Base-by-base conservation (phyloP, 1,140 invertebrate species). In the Bombus ignitus region DNA sequence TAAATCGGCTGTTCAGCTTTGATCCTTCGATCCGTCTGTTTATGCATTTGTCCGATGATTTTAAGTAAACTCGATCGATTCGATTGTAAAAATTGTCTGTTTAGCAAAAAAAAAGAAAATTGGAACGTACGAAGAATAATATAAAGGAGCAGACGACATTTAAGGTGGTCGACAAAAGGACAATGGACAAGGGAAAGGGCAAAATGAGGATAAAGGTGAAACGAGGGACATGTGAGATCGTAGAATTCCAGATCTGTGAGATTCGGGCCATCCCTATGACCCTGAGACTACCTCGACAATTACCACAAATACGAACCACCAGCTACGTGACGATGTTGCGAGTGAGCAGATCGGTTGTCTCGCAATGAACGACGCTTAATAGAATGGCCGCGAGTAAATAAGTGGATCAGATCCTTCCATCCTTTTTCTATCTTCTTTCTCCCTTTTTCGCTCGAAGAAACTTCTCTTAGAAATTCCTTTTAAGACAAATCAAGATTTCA, bases 201-300 rank as follows among this genome's bases (percentile, higher is more conserved):
- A 5, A 35, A 39, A 73, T 59, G 66, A 39, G 73, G 59, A 66
- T 37, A 25, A 42, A 74, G 57, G 71, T 32, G 72, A 74, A 74
- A 53, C 44, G 42, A 37, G 68, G 32, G 68, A 25, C 37, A 42
- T 42, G 42, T 22, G 72, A 82, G 65, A 76, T 75, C 37, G 53
- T 18, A 32, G 73, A 32, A 62, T 53, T 32, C 22, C 25, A 8
- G 5, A 18, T 22, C 37, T 18, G 5, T 37, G 53, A 78, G 82
- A 78, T 78, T 71, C 74, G 28, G 57, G 47, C 47, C 57, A 22
- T 10, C 65, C 62, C 37, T 53, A 57, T 73, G 83, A 81, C 71
- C 83, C 81, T 76, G 76, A 44, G 71, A 74, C 62, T 35, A 81
- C 57, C 78, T 73, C 57, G 78, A 85, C 83, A 85, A 85, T 85